Conservation (phyloP, 2,113 vertebrate genomes). For the Lepus timidus region DNA sequence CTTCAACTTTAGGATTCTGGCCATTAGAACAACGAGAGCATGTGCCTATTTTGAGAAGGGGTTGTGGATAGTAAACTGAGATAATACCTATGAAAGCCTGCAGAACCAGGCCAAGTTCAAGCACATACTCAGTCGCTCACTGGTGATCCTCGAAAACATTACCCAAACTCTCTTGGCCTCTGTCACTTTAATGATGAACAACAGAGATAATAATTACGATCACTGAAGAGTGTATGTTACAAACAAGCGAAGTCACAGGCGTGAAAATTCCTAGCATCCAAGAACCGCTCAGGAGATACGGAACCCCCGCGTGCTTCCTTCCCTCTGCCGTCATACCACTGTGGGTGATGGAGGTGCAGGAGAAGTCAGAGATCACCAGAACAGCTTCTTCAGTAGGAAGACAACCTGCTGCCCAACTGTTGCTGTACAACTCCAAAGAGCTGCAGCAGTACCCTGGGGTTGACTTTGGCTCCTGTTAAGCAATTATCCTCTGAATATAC, state of each 20-base stretch:
- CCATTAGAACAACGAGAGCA: neutral
- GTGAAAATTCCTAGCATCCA: neutral
- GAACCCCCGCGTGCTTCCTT: neutral
- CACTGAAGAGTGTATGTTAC: neutral
- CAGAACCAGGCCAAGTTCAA: neutral
- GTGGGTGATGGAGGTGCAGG: neutral
- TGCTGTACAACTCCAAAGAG: neutral
- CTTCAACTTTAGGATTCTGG: neutral
- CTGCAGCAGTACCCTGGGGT: neutral
- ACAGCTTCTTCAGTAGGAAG: neutral
- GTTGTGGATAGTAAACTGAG: neutral
- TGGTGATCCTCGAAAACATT: neutral
- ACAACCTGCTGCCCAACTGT: neutral
- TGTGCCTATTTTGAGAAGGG: neutral
- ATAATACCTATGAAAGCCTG: accelerated
- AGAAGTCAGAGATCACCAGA: neutral
- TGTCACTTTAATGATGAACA: neutral
- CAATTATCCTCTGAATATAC: neutral
- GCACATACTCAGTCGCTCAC: neutral
- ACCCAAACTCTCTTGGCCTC: neutral
- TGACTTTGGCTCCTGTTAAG: neutral
- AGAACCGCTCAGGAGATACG: neutral
- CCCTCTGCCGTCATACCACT: neutral
- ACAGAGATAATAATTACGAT: neutral
- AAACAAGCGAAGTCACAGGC: neutral